Evolutionary conservation across 2,888 invertebrate genomes (phyloP), one percentile per base, ranked within the genome.

Genomic region (Microctonus aethiopoides): DNA sequence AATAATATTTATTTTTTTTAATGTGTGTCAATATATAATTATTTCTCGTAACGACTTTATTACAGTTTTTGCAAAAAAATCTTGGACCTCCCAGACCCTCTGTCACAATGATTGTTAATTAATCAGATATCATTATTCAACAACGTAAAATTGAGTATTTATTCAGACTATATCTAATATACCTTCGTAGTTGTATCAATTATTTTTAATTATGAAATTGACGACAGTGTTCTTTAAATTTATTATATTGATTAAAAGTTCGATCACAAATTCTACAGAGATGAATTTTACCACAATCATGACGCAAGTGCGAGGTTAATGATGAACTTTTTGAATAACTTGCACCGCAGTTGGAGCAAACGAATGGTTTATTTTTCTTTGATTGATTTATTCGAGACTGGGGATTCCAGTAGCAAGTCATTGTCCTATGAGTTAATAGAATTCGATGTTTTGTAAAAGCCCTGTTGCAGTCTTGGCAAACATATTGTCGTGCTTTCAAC

Each of bases 261-360:
- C 39, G n/a, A 26, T 36, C 24, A 36, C 65, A 65, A 3, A 16
- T 24, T 46, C 16, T 26, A 24, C 65, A 65, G 10, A 13, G 2
- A 57, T 65, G 65, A 9, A 29, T 54, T 39, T 73, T 74, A 4
- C 78, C 78, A 67, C 79, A 79, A 60, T 80, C 80, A n/a, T 72
- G 63, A 22, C 72, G 60, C 32, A 60, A 57, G 26, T 76, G 76
- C 5, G 64, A 59, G 9, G 29, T 56, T 9, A 77, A 65, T 13
- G 64, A 68, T 13, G 39, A 51, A 34, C 67, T 62, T 39, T 65
- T 64, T 34, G 67, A 70, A 62, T 76, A 76, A 13, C 60, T 63
- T 34, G 73, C 70, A 11, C 72, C 72, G 56, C 75, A 75, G 13
- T 46, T 39, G 24, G 16, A 22, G 64, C 75, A 75, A 1, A 20